These are phyloP conservation scores for Mormyrops attenuatus DNA, from an alignment of 2,797 vertebrate species.

Conservation along the genomic window DNA sequence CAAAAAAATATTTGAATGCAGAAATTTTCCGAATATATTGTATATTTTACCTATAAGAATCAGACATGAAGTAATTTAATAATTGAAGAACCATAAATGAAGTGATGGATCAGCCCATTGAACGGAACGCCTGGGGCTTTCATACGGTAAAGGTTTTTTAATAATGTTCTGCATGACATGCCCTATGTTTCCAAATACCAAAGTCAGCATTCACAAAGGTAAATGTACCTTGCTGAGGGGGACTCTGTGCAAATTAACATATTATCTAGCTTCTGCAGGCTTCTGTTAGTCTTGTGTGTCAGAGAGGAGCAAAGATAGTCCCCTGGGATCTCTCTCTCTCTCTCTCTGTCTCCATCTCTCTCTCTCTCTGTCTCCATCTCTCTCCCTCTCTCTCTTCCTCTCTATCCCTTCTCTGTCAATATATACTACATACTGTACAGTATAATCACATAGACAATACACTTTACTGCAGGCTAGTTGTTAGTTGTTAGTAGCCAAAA, in stretches of 20 bases:
- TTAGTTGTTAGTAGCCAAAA: background rate
- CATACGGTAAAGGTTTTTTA: background rate
- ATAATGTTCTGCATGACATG: slow-evolving; percentile 17
- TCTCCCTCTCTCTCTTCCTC: background rate
- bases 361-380: background rate
- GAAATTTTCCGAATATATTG: background rate
- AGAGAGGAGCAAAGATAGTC: slow-evolving; percentile 13
- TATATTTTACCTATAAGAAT: background rate
- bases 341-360: background rate
- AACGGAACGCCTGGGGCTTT: background rate
- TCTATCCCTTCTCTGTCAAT: background rate
- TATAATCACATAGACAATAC: background rate
- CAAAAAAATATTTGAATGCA: background rate
- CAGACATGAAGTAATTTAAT: background rate
- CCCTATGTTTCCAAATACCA: slow-evolving; percentile 15
- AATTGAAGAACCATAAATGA: background rate
- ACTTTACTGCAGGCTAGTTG: background rate
- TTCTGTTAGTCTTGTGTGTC: slow-evolving; percentile 11
- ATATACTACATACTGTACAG: background rate
- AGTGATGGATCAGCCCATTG: slow-evolving; percentile 14
- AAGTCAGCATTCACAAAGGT: slow-evolving; percentile 19
- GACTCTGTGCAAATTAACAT: slow-evolving; percentile 5
- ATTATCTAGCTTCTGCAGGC: background rate
- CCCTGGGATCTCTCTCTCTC: background rate
- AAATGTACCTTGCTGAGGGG: slow-evolving; percentile 17